Base-by-base conservation (phyloP, 2,888 invertebrate genomes). In the Megalurothrips usitatus region DNA sequence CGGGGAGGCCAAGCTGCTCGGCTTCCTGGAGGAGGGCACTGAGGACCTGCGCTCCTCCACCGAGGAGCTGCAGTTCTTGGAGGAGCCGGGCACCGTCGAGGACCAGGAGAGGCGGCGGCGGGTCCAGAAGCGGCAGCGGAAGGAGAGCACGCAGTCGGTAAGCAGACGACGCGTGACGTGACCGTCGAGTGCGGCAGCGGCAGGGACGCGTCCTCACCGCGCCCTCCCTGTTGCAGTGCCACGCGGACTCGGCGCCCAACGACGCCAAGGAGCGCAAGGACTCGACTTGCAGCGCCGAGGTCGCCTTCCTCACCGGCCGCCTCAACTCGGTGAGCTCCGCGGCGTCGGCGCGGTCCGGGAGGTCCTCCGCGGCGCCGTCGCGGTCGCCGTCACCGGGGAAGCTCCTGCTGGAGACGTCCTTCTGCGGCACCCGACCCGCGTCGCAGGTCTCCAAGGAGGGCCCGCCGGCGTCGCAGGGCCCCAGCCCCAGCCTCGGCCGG, bases 341-440 rank as follows among this genome's bases (percentile, higher is more conserved):
- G 0, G 85, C 85, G 12, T 86, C 86, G 26, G 68, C 26, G 12
- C 26, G 68, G 23, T 75, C 68, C 26, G 68, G 68, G 10, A 26
- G 23, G 68, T 23, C 68, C 26, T 75, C 2, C 85, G 84, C 12
- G 85, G 84, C 17, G 85, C 86, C 11, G 85, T 85, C 85, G 43
- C 83, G 86, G 11, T 85, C 86, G 80, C 95, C 96, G 2, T 96
- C 96, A 19, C 96, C 96, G n/a, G 96, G 96, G 88, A 94, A 94
- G 87, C 95, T 95, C 92, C 89, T 96, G 81, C 89, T 96, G 82
- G 96, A 96, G 88, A 96, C 96, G 0, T 96, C 96, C 0, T 96
- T 96, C 87, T 96, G 96, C 87, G 96, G 96, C 0, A 93, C 92
- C 80, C 95, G 94, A 85, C 93, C 94, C 0, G 90, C 90, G 81